Percentiles rank a stretch among this genome's conserved stretches.
Conservation (phyloP, 2,797 vertebrate genomes). For the Vultur gryphus region DNA sequence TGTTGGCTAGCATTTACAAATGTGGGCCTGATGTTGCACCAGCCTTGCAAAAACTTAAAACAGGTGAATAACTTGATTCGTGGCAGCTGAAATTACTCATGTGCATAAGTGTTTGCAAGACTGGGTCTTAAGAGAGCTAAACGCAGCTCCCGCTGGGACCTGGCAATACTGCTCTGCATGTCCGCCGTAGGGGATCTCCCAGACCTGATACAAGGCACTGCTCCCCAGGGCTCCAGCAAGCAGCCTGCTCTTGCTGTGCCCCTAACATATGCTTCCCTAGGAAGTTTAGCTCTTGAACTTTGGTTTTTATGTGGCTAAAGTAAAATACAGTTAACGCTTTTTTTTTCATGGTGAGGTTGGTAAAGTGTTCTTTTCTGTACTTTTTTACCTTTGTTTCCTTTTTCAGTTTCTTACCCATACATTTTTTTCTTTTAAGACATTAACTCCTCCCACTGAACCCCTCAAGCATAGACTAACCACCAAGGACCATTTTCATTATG, state of each 20-base stretch:
- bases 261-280: not conserved
- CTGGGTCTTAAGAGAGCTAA: conserved; percentile 24
- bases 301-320: not conserved
- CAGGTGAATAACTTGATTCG: not conserved
- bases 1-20: not conserved
- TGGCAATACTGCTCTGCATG: not conserved
- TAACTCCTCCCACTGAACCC: not conserved
- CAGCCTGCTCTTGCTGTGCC: not conserved
- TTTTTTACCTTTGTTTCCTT: not conserved
- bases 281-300: not conserved
- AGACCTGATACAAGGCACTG: not conserved
- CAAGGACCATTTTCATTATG: not conserved
- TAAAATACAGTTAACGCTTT: not conserved
- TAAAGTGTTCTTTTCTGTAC: not conserved
- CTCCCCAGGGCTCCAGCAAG: not conserved
- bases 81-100: conserved; percentile 27
- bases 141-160: not conserved
- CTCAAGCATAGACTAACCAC: not conserved
- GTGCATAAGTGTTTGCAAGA: conserved; percentile 35
- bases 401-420: not conserved
- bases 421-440: not conserved
- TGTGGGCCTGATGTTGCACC: not conserved
- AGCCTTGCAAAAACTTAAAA: not conserved
- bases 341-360: not conserved
- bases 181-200: conserved; percentile 8